Conservation (phyloP, 2,797 vertebrate species). For the Fringilla coelebs region DNA sequence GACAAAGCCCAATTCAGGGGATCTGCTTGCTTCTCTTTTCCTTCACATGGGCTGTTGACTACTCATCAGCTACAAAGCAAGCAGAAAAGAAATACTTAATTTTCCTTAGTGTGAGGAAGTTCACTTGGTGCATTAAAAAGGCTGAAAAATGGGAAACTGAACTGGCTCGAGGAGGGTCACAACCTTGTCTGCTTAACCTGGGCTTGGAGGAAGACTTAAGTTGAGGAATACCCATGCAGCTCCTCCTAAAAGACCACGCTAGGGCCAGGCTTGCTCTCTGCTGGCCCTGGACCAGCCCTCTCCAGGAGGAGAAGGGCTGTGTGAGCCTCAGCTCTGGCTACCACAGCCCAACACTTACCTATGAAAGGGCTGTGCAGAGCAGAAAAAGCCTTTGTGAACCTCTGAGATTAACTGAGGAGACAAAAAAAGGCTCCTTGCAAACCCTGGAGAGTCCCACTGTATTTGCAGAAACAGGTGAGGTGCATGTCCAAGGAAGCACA, state of each 20-base stretch:
- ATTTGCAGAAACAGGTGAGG: not conserved
- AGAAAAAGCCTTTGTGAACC: not conserved
- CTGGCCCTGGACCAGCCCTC: not conserved
- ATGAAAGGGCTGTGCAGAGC: not conserved
- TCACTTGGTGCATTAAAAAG: not conserved
- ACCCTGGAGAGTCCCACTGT: not conserved
- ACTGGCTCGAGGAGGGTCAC: not conserved
- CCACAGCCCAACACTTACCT: not conserved
- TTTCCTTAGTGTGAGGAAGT: not conserved
- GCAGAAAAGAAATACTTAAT: not conserved
- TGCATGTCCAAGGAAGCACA: not conserved
- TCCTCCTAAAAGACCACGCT: not conserved
- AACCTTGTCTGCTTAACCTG: fast-evolving
- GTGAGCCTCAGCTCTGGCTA: not conserved
- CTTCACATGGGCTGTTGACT: not conserved
- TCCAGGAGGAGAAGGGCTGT: not conserved
- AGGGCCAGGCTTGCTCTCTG: not conserved
- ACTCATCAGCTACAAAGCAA: not conserved
- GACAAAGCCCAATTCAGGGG: not conserved
- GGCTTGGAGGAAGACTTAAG: not conserved
- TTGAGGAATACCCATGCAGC: not conserved
- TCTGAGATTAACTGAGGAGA: not conserved
- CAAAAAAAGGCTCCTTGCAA: not conserved
- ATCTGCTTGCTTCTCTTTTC: not conserved
- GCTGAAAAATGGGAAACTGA: not conserved